These are phyloP conservation scores for Drosophila peninsularis DNA, from an alignment of 2,888 invertebrate species.

Conservation along the genomic window DNA sequence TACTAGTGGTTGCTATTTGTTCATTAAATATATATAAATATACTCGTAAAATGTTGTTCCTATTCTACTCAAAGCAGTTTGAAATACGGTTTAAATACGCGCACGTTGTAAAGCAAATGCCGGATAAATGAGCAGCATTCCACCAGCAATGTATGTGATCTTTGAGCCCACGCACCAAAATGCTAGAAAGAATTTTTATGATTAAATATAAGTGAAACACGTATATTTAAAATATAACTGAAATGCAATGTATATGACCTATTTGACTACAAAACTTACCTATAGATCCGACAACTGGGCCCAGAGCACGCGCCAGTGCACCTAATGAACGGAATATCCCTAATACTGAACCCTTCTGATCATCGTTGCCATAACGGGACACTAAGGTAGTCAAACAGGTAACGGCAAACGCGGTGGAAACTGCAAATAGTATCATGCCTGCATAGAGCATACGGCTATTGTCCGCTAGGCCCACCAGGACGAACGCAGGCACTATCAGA, in stretches of 20 bases:
- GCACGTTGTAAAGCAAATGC: conserved; percentile 87
- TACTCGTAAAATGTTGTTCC: conserved; percentile 27
- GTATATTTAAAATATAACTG: not conserved
- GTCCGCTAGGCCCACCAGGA: conserved; percentile 91
- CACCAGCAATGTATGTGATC: conserved; percentile 92
- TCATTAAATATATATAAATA: conserved; percentile 21
- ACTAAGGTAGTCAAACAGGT: conserved; percentile 97
- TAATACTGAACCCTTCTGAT: conserved; percentile 95
- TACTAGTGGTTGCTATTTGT: conserved; percentile 52
- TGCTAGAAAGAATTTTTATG: conserved; percentile 85
- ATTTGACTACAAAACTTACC: conserved; percentile 85
- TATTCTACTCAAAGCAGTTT: conserved; percentile 36
- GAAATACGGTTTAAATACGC: conserved; percentile 55
- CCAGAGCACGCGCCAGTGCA: conserved; percentile 95
- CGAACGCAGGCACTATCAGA: conserved; percentile 93
- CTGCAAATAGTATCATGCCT: conserved; percentile 94
- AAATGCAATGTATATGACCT: not conserved
- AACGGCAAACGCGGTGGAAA: conserved; percentile 96
- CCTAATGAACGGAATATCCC: conserved; percentile 98
- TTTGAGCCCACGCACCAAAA: conserved; percentile 96
- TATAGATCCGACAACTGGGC: conserved; percentile 94
- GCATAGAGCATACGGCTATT: conserved; percentile 88
- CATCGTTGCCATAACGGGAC: conserved; percentile 91
- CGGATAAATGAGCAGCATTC: conserved; percentile 90
- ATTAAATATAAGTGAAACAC: not conserved